Base-by-base conservation (phyloP, 1,140 invertebrate genomes). In the Lepeophtheirus salmonis region DNA sequence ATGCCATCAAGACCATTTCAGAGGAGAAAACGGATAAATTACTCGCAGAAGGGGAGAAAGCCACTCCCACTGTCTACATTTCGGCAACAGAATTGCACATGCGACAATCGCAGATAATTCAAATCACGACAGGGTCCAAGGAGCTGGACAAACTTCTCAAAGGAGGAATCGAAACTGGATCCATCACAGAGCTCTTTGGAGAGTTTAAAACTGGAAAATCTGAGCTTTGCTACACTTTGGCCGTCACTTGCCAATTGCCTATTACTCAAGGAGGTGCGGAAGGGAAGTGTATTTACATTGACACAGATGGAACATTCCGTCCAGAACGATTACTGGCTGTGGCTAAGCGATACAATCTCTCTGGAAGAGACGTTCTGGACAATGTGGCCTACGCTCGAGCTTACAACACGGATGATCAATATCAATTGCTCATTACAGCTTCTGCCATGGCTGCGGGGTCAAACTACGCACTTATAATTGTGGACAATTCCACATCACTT, bases 11-110 rank as follows among this genome's bases (percentile, higher is more conserved):
- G 75, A 95, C 95, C 1, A 90, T 98, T 54, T 92, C 89, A 61
- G 95, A 98, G 70, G 83, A 82, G 10, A 98, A 98, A 73, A 92
- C 89, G 21, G 95, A 97, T 64, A 96, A 97, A 77, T 83, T 99
- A 63, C 66, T 94, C 56, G 78, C 80, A 51, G 90, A 96, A 75
- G 90, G 91, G 3, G 77, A 79, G 0, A 97, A 97, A 74, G 68
- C 95, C 16, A 87, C 97, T 2, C 87, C 89, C 0, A 90, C 98
- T 83, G 94, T 94, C 0, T 98, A 98, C 68, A 95, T 90, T 24
- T 94, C 91, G 20, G 95, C 95, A 0, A 89, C 89, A 49, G 89
- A 92, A 68, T 87, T 96, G 69, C 88, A 96, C 71, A 82, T 88
- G 67, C 95, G 89, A 70, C 78, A 95, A 62, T 81, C 84, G 18